Evolutionary conservation across 2,888 invertebrate genomes (phyloP).

Genomic region (Leptinotarsa haldemani): DNA sequence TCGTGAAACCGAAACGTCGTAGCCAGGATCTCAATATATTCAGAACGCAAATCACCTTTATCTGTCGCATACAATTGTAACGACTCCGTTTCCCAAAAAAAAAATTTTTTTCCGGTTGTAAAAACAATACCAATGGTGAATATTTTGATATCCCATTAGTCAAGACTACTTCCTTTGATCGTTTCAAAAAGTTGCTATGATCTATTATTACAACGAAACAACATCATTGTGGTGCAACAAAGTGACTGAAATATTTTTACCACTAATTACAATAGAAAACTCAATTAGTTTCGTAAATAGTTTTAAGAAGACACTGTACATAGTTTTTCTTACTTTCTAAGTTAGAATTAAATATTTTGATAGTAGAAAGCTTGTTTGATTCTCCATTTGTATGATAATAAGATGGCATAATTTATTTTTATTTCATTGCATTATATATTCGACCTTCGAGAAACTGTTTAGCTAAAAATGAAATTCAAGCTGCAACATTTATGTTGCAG

Average conservation of each 20-base stretch:
- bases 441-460: background rate
- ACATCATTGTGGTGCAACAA: constrained; percentile 8
- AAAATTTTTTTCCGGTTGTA: no score
- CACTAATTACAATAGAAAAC: constrained; percentile 22
- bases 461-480: no score
- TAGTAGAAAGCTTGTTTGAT: constrained; percentile 3
- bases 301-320: constrained; percentile 16
- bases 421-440: background rate
- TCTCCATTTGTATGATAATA: background rate
- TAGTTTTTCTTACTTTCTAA: background rate
- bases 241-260: constrained; percentile 36
- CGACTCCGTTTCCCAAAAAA: no score
- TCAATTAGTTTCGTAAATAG: background rate
- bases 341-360: constrained; percentile 14
- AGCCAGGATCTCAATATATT: background rate
- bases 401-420: background rate
- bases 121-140: no score
- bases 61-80: no score
- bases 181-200: background rate
- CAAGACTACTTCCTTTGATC: no score
- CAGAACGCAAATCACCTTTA: no score
- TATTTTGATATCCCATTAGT: no score
- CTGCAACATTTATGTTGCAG: no score
- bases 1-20: background rate
- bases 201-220: background rate